Evolutionary conservation across 2,113 vertebrate genomes (phyloP).

Genomic region (Mesitornis unicolor): DNA sequence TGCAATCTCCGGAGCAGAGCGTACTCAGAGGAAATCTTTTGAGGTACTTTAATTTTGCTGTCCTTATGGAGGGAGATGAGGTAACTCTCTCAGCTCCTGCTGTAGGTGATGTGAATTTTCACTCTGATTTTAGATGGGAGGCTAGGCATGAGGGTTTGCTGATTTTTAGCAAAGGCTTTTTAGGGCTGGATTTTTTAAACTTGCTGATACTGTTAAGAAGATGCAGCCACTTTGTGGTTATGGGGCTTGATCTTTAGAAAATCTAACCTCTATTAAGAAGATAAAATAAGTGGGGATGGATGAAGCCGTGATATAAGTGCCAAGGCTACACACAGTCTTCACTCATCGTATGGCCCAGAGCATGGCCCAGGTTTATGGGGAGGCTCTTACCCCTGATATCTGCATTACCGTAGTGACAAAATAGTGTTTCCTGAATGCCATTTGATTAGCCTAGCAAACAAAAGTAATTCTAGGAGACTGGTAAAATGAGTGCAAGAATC

Average conservation of each 20-base stretch:
- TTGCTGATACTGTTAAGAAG: neutral
- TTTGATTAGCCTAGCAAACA: neutral
- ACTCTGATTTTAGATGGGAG: neutral
- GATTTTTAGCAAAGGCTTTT: neutral
- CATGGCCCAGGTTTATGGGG: neutral
- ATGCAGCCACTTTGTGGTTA: neutral
- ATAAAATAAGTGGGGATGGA: neutral
- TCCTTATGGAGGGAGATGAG: neutral
- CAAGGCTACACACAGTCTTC: neutral
- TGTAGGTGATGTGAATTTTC: neutral
- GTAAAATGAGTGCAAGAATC: neutral
- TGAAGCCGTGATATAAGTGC: neutral
- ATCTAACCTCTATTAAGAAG: neutral
- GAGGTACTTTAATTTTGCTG: constrained; percentile 73
- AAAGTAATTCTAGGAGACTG: neutral
- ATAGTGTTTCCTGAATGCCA: neutral
- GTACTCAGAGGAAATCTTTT: constrained; percentile 78
- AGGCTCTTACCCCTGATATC: neutral
- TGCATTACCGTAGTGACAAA: neutral
- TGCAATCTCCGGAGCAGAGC: constrained; percentile 74
- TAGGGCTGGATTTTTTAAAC: neutral
- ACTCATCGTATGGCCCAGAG: neutral
- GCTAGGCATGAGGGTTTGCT: neutral
- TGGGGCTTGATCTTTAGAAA: neutral
- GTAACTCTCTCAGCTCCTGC: neutral